phyloP scores from a whole-genome alignment of 1,140 invertebrate genomes.

The Hypothenemus hampei region DNA sequence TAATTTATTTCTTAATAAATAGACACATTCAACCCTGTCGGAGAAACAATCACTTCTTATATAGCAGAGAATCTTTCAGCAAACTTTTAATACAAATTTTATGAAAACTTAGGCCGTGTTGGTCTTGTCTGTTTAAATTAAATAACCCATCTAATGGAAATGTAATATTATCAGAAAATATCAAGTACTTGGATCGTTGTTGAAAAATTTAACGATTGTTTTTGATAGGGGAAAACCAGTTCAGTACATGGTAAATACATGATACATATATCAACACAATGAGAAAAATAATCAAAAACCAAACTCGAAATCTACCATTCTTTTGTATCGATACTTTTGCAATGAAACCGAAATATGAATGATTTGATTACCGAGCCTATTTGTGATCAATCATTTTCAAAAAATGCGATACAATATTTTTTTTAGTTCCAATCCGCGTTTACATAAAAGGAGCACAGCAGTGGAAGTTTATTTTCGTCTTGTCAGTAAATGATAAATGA shows the following conservation, averaged over 20 bases:
- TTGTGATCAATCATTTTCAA: constrained; percentile 2
- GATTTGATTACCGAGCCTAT: neutral
- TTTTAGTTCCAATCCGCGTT: neutral
- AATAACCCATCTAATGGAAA: neutral
- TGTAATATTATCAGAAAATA: neutral
- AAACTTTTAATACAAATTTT: neutral
- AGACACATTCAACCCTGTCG: neutral
- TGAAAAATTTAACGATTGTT: neutral
- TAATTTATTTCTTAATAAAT: neutral
- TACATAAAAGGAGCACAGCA: neutral
- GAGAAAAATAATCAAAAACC: neutral
- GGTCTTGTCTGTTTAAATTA: neutral
- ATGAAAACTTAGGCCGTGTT: neutral
- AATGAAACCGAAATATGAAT: neutral
- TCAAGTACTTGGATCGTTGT: neutral
- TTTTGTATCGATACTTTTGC: neutral
- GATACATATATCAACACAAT: neutral
- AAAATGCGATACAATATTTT: constrained; percentile 1
- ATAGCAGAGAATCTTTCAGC: neutral
- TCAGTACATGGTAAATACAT: neutral
- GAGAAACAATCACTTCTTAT: neutral
- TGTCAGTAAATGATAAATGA: neutral
- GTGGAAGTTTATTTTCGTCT: neutral
- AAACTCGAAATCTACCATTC: neutral
- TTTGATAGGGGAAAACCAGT: too few relatives aligned